Conservation (phyloP, 2,113 vertebrate genomes). For the Centrocercus urophasianus region DNA sequence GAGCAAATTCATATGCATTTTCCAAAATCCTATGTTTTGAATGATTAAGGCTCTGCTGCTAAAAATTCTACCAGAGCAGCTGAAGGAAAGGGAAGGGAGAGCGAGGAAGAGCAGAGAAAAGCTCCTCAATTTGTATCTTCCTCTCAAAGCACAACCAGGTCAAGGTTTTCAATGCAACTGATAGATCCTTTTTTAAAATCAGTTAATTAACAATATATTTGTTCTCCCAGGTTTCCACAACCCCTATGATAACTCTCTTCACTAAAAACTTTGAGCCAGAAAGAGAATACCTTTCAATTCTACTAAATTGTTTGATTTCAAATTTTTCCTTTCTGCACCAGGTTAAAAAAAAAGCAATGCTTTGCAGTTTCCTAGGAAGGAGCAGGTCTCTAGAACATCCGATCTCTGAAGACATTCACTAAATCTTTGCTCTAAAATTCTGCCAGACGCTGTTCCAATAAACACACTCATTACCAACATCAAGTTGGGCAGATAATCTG, state of each 20-base stretch:
- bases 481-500: background rate
- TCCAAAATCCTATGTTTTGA: background rate
- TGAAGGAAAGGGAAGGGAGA: background rate
- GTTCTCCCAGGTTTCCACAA: background rate
- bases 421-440: background rate
- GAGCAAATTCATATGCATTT: background rate
- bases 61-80: background rate
- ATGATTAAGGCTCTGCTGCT: background rate
- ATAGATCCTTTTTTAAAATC: background rate
- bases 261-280: background rate
- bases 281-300: background rate
- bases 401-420: background rate
- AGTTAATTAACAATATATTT: background rate
- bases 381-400: background rate
- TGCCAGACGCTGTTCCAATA: background rate
- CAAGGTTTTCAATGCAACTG: background rate
- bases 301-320: background rate
- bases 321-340: background rate
- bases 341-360: background rate
- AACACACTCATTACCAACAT: background rate
- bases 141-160: background rate
- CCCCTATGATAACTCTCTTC: background rate
- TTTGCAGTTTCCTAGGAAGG: background rate
- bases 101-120: background rate
- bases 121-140: background rate